Evolutionary conservation across 2,888 invertebrate genomes (phyloP).

Genomic region (Gymnocheta viridis): DNA sequence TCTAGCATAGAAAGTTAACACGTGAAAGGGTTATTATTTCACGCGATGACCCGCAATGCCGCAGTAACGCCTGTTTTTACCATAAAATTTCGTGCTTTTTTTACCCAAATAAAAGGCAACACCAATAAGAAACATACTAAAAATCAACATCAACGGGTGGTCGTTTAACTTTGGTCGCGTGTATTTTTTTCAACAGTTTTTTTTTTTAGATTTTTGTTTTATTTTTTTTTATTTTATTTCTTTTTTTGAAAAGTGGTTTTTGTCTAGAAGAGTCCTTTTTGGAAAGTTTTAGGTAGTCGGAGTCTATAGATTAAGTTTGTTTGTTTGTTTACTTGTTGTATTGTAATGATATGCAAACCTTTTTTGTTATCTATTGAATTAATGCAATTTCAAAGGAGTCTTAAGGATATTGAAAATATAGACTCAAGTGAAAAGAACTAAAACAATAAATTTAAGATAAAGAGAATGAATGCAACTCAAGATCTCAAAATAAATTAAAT

Average conservation of each 20-base stretch:
- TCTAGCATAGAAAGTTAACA: constrained; percentile 68
- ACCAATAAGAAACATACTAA: constrained; percentile 38
- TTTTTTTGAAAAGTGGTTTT: background rate
- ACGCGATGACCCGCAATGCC: constrained; percentile 77
- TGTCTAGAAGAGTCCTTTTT: constrained; percentile 16
- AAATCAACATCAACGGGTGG: constrained; percentile 68
- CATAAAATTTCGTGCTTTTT: constrained; percentile 66
- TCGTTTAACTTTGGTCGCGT: constrained; percentile 69
- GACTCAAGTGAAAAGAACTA: background rate
- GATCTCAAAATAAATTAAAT: background rate
- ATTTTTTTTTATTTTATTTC: constrained; percentile 1
- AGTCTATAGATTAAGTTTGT: constrained; percentile 38
- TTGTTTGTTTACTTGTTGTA: constrained; percentile 44
- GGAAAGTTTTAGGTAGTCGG: constrained; percentile 1
- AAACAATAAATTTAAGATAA: background rate
- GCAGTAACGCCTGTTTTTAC: constrained; percentile 69
- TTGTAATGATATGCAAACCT: constrained; percentile 66
- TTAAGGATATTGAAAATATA: constrained; percentile 15
- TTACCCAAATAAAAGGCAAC: constrained; percentile 3
- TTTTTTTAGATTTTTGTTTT: background rate
- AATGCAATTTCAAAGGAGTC: constrained; percentile 58
- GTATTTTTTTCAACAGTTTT: constrained; percentile 42
- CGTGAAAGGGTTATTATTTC: constrained; percentile 76
- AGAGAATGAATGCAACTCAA: background rate
- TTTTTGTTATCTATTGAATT: constrained; percentile 67